These are phyloP conservation scores for Batillaria attramentaria DNA, from an alignment of 1,140 invertebrate genomes.

Conservation along the genomic window DNA sequence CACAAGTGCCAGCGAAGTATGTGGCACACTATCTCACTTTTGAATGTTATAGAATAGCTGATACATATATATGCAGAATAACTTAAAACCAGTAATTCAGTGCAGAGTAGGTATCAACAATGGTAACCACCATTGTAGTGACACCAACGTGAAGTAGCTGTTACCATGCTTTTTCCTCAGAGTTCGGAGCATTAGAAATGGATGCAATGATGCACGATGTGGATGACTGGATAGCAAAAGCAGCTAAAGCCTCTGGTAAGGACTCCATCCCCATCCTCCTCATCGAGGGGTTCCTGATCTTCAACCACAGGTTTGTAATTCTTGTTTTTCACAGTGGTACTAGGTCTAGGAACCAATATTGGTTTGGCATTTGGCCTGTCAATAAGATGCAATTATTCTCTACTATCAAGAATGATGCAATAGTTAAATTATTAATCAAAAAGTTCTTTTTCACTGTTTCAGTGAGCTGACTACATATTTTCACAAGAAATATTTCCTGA, in stretches of 20 bases:
- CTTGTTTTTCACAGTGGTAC: not conserved
- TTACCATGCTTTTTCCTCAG: slow-evolving; percentile 25
- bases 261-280: slow-evolving; percentile 39
- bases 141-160: not conserved
- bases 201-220: slow-evolving; percentile 54
- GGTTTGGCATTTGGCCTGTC: not conserved
- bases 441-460: slow-evolving; percentile 38
- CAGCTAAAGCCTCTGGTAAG: slow-evolving; percentile 12
- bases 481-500: slow-evolving; percentile 66
- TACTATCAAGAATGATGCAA: not conserved
- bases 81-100: not conserved
- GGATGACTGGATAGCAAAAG: slow-evolving; percentile 32
- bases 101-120: not conserved
- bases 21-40: not conserved
- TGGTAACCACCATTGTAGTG: not conserved
- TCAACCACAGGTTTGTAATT: slow-evolving; percentile 52
- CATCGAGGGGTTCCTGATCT: slow-evolving; percentile 58
- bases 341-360: not conserved
- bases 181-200: slow-evolving; percentile 51
- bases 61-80: not conserved
- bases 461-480: slow-evolving; percentile 54
- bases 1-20: no score
- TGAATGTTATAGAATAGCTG: not conserved
- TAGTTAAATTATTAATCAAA: not conserved
- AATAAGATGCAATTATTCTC: not conserved